Percentiles rank a stretch among this genome's conserved stretches.
phyloP scores from a whole-genome alignment of 2,888 invertebrate species.

The Penaeus monodon region DNA sequence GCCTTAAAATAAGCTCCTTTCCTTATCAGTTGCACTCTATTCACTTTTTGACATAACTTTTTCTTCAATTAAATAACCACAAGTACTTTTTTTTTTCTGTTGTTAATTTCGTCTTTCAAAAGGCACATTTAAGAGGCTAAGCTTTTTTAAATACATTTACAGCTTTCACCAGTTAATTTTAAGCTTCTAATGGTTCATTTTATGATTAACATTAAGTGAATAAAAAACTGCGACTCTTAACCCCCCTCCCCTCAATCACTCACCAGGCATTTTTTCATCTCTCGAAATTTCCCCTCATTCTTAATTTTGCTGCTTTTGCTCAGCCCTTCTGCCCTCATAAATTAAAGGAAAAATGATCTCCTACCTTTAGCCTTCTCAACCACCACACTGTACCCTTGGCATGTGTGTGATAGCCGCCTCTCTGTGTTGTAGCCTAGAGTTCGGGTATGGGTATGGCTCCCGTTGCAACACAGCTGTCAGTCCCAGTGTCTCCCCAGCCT shows the following conservation, averaged over 20 bases:
- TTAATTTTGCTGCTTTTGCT: background rate
- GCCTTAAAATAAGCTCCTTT: no score
- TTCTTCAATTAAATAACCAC: background rate
- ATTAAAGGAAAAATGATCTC: background rate
- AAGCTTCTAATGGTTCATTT: no score
- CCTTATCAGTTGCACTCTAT: background rate
- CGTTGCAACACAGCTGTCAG: conserved; percentile 58
- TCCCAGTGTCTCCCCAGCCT: conserved; percentile 57
- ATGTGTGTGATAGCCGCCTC: conserved; percentile 48
- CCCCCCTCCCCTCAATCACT: no score
- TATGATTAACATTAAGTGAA: no score
- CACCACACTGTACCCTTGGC: conserved; percentile 6
- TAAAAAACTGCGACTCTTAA: no score
- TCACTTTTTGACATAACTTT: conserved; percentile 6
- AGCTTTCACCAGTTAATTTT: no score
- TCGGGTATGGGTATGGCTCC: conserved; percentile 54
- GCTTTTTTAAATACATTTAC: no score
- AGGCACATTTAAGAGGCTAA: no score
- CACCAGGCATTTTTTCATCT: no score
- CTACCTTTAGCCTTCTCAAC: background rate
- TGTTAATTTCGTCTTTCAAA: no score
- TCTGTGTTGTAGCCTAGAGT: conserved; percentile 57
- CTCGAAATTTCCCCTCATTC: background rate
- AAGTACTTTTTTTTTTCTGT: no score
- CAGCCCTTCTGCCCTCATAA: no score